Conservation (phyloP, 2,797 vertebrate species). For the Chelidonichthys spinosus region DNA sequence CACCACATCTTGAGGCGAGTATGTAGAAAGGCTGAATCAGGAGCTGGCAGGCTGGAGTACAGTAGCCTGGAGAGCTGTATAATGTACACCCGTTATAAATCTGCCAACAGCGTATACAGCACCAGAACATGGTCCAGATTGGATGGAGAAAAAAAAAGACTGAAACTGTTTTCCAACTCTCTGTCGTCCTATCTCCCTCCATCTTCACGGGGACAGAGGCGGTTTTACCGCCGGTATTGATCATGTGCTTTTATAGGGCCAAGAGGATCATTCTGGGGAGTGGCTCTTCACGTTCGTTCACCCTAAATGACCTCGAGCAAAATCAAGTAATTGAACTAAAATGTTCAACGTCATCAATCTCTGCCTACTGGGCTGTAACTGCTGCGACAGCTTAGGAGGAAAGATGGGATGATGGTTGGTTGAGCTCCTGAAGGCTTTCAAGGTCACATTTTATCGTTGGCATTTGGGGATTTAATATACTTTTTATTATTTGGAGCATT, state of each 20-base stretch:
- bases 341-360: conserved; percentile 67
- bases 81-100: conserved; percentile 73
- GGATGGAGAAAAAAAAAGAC: conserved; percentile 34
- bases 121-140: conserved; percentile 50
- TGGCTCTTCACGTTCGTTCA: conserved; percentile 57
- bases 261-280: conserved; percentile 59
- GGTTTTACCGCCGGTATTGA: conserved; percentile 64
- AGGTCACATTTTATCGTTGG: conserved; percentile 29
- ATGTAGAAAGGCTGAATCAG: conserved; percentile 73
- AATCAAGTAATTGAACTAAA: conserved; percentile 74
- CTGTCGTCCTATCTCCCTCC: conserved; percentile 45
- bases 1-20: conserved; percentile 42
- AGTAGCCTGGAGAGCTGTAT: conserved; percentile 52
- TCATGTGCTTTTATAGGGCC: conserved; percentile 67
- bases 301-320: conserved; percentile 64
- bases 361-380: conserved; percentile 45
- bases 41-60: conserved; percentile 63
- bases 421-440: conserved; percentile 35
- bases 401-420: conserved; percentile 44
- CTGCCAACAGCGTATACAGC: conserved; percentile 51
- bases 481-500: background rate
- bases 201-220: conserved; percentile 40
- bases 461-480: conserved; percentile 10
- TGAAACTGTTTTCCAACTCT: conserved; percentile 48
- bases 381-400: conserved; percentile 52